Percentiles rank a stretch among this genome's conserved stretches.
phyloP scores from a whole-genome alignment of 2,113 vertebrate species.

The cat (Felis catus) region DNA sequence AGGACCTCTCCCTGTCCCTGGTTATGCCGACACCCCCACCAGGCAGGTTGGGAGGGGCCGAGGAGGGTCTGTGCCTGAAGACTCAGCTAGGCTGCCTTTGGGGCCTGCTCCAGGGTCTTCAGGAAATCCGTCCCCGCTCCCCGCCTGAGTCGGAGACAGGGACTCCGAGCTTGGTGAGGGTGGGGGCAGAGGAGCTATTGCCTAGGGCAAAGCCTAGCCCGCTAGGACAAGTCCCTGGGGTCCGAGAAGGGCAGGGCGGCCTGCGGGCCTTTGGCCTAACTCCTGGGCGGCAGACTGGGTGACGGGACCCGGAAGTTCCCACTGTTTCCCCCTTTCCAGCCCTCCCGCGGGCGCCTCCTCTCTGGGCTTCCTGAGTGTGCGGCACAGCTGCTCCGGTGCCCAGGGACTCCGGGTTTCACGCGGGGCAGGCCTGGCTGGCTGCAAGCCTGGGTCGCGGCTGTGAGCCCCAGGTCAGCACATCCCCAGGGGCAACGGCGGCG shows the following conservation, averaged over 20 bases:
- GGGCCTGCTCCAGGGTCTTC: not conserved
- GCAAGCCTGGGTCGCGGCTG: not conserved
- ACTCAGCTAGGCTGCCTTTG: not conserved
- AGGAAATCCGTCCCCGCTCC: not conserved
- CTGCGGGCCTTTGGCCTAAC: not conserved
- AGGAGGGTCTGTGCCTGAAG: not conserved
- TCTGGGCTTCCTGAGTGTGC: not conserved
- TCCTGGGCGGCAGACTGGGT: not conserved
- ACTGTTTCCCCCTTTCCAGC: not conserved
- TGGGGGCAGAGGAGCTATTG: not conserved
- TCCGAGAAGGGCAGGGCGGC: not conserved
- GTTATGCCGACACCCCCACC: not conserved
- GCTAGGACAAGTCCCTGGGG: not conserved
- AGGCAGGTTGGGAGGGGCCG: not conserved
- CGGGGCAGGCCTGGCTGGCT: not conserved
- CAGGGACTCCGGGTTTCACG: not conserved
- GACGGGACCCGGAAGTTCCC: not conserved
- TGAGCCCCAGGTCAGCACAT: not conserved
- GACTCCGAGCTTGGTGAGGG: not conserved
- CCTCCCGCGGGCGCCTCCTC: not conserved
- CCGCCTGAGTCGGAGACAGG: not conserved
- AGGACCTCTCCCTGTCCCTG: not conserved
- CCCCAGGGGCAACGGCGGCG: not conserved
- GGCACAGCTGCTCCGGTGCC: not conserved
- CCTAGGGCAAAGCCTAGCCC: not conserved